phyloP scores from a whole-genome alignment of 2,888 invertebrate genomes.

The Drosophila fulvimacula region DNA sequence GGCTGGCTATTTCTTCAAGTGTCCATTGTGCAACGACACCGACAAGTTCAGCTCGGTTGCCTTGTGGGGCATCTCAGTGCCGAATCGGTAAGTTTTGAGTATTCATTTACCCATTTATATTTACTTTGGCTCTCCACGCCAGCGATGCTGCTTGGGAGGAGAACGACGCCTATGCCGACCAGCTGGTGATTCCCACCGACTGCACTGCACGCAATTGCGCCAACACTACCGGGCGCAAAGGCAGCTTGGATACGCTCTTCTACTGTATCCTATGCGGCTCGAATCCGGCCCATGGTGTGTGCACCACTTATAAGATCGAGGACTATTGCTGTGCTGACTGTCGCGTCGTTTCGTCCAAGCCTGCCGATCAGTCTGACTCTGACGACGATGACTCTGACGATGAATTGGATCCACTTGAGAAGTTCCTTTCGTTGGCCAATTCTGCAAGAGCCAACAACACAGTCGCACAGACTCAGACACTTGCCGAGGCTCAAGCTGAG shows the following conservation, averaged over 20 bases:
- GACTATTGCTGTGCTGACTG: conserved; percentile 48
- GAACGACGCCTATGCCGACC: conserved; percentile 90
- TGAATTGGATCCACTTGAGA: conserved; percentile 7
- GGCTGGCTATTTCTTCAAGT: conserved; percentile 93
- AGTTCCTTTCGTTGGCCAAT: neutral
- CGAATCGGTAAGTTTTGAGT: conserved; percentile 88
- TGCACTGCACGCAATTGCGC: conserved; percentile 88
- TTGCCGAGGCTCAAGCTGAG: neutral
- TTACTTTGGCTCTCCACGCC: conserved; percentile 11
- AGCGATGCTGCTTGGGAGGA: conserved; percentile 94
- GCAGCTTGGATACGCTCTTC: conserved; percentile 29
- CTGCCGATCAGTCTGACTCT: neutral
- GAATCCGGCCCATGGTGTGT: conserved; percentile 47
- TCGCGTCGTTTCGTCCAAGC: fast-evolving
- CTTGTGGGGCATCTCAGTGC: conserved; percentile 90
- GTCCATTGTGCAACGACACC: conserved; percentile 92
- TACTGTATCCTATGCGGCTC: conserved; percentile 80
- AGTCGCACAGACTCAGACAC: neutral
- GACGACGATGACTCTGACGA: neutral
- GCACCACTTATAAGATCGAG: neutral
- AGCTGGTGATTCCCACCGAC: conserved; percentile 85
- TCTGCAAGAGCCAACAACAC: neutral
- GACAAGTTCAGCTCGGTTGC: conserved; percentile 85
- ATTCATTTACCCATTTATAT: no score
- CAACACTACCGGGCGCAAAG: conserved; percentile 87